Conservation (phyloP, 1,140 invertebrate genomes). For the Antheraea mylitta region DNA sequence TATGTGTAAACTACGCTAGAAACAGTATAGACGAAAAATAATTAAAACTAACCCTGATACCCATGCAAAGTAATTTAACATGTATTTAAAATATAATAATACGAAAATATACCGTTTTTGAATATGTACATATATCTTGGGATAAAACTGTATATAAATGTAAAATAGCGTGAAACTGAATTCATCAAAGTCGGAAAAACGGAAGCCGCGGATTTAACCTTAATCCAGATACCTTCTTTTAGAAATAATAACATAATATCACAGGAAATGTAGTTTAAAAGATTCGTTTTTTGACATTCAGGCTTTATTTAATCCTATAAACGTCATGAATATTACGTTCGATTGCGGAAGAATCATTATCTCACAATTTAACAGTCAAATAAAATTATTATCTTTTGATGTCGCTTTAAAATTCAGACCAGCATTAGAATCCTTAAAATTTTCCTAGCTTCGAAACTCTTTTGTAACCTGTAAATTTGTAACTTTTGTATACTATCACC, state of each 20-base stretch:
- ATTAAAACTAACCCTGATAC: not conserved
- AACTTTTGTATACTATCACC: no score
- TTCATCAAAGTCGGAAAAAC: slow-evolving; percentile 2
- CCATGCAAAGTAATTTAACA: not conserved
- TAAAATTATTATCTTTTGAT: no score
- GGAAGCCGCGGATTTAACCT: not conserved
- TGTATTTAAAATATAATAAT: slow-evolving; percentile 3
- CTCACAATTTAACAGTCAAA: no score
- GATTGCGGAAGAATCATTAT: no score
- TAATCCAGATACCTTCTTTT: not conserved
- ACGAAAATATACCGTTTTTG: not conserved
- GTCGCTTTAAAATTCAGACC: no score
- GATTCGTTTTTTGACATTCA: no score
- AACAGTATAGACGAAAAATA: not conserved
- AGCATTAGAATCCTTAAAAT: no score
- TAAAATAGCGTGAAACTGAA: slow-evolving; percentile 2
- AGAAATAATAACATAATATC: not conserved
- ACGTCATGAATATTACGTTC: no score
- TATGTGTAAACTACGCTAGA: no score
- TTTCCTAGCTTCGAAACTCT: no score
- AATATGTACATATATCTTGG: not conserved
- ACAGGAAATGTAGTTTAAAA: not conserved
- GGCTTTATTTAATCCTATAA: no score
- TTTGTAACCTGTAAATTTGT: no score
- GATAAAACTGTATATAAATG: not conserved